A percentile compares a stretch with the other conserved stretches of the same genome.
Evolutionary conservation across 2,113 vertebrate species (phyloP).

Genomic region (Chinchilla lanigera): DNA sequence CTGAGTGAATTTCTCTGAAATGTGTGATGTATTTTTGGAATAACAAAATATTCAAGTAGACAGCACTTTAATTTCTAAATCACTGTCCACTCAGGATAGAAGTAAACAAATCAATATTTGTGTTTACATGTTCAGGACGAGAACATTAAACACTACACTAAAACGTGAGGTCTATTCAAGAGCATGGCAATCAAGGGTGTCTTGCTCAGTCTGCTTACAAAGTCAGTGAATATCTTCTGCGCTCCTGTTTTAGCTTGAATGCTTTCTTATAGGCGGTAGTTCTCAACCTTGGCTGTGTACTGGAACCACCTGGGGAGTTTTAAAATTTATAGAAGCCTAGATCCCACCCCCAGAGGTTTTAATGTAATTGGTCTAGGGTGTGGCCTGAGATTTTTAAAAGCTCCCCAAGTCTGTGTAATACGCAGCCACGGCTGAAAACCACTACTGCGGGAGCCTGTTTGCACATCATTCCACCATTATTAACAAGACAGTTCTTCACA

Average conservation of each 20-base stretch:
- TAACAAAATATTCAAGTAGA: slow-evolving; percentile 1
- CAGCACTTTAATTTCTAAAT: neutral
- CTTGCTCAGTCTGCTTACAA: neutral
- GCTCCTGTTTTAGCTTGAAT: neutral
- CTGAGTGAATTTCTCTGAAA: neutral
- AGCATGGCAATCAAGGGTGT: neutral
- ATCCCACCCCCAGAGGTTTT: slow-evolving; percentile 47
- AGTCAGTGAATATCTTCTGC: neutral
- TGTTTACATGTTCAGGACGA: neutral
- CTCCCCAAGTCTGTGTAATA: slow-evolving; percentile 69
- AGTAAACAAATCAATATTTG: neutral
- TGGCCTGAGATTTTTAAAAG: slow-evolving; percentile 64
- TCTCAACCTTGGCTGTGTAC: neutral
- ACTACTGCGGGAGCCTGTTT: slow-evolving; percentile 9
- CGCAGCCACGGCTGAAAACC: slow-evolving; percentile 58
- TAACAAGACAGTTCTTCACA: slow-evolving; percentile 64
- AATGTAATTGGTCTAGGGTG: slow-evolving; percentile 59
- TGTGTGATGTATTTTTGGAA: neutral
- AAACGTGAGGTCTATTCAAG: neutral
- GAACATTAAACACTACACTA: neutral
- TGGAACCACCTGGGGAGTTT: slow-evolving; percentile 27
- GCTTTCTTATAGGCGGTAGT: neutral
- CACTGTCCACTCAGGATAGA: neutral
- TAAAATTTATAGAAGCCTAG: slow-evolving; percentile 52
- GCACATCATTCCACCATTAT: slow-evolving; percentile 26